phyloP scores from a whole-genome alignment of 23 tunicate species.

The Halocynthia roretzi region DNA sequence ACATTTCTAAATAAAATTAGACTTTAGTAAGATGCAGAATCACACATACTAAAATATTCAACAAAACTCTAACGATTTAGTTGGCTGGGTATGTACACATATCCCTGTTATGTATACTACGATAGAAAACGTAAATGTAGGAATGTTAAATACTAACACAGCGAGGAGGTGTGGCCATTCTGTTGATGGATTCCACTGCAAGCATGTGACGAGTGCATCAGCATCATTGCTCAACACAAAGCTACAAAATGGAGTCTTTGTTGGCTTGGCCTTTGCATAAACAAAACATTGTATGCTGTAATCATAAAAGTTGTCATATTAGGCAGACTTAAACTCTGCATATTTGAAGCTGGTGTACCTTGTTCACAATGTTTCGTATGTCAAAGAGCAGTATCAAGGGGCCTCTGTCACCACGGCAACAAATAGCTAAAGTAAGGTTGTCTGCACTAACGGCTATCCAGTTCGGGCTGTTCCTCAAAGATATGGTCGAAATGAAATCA shows the following conservation, averaged over 20 bases:
- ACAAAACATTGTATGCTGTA: not conserved
- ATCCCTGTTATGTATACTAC: too few species aligned
- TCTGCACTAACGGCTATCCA: slow-evolving; percentile 86
- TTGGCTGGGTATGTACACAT: too few species aligned
- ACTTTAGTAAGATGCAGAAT: too few species aligned
- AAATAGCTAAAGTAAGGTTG: slow-evolving; percentile 72
- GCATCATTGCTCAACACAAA: slow-evolving; percentile 32
- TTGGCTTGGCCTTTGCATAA: slow-evolving; percentile 56
- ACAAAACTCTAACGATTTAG: too few species aligned
- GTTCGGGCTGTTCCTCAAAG: slow-evolving; percentile 39
- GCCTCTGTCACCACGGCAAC: slow-evolving; percentile 47
- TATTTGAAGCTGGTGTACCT: slow-evolving; percentile 18
- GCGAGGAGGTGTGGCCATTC: slow-evolving; percentile 65
- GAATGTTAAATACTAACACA: slow-evolving; percentile 31
- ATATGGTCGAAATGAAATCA: not conserved
- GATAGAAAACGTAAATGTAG: too few species aligned
- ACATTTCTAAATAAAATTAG: too few species aligned
- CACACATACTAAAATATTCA: too few species aligned
- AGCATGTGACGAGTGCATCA: slow-evolving; percentile 26
- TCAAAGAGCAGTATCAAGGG: slow-evolving; percentile 66
- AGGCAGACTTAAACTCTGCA: too few species aligned
- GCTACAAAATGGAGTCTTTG: slow-evolving; percentile 70
- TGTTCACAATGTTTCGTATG: slow-evolving; percentile 64
- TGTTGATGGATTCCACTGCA: slow-evolving; percentile 83
- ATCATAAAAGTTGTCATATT: not conserved